Evolutionary conservation across 2,888 invertebrate genomes (phyloP), one percentile per base, ranked within the genome.

Genomic region (Polia nebulosa): DNA sequence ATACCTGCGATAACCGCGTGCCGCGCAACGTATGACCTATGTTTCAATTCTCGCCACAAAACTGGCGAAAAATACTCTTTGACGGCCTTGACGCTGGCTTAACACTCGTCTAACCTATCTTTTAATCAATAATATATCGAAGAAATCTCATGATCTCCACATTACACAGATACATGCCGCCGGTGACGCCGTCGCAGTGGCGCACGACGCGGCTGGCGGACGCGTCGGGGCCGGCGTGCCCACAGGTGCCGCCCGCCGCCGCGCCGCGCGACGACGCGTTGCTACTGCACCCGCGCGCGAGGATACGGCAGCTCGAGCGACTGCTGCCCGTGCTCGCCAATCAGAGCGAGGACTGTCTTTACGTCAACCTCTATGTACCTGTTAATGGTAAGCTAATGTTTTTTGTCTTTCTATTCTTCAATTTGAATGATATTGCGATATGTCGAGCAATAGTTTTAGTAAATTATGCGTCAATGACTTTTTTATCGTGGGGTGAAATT

Each of bases 281-380:
- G 66, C 92, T 97, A 75, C 95, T 97, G 87, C 97, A 98, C 92
- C 99, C 99, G 44, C 96, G 98, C 72, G 98, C 98, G 58, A 97
- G 99, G 62, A 97, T 98, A 79, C 97, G 97, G 27, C 98, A 99
- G 92, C 96, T 99, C 73, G 97, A 98, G 89, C 97, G 98, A 78
- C 96, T 99, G 83, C 94, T 98, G 85, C 98, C 98, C 22, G 96
- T 98, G 82, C 96, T 99, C 71, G 97, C 97, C 88, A 98, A 99
- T 92, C 99, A 99, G 96, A 98, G 98, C 93, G 99, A 99, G 96
- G 99, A 99, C 96, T 99, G 99, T 93, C 97, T 99, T 86, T 99
- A 99, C 93, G 97, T 99, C 91, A 99, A 99, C 96, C 97, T 99
- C 84, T 99, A 99, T 96, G 98, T 99, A 80, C 99, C 99, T 78